Base-by-base conservation (phyloP, 1,140 invertebrate species). In the Eueides isabella region DNA sequence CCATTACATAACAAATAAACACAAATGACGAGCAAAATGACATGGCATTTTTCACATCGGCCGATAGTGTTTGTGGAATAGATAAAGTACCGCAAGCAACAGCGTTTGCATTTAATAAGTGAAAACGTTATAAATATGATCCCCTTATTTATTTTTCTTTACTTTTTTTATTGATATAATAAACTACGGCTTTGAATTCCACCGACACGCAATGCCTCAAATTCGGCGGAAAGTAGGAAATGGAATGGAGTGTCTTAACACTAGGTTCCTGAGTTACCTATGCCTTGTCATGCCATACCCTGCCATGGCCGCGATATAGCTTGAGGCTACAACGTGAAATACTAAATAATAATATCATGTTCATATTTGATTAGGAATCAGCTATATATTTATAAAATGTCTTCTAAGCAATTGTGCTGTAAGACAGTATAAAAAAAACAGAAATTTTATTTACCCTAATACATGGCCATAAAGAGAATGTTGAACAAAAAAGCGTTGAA, bases 1-100 rank as follows among this genome's bases (percentile, higher is more conserved):
- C 9, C 19, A 23, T 23, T 55, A 23, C 19, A 3, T 11, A 23
- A 55, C 7, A 55, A 55, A 55, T 23, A 23, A 55, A 55, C 11
- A 55, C 7, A 55, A 55, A 55, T 55, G 48, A 55, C 48, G 48
- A 55, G 48, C 26, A 26, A 55, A 55, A 55, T 55, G 48, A 55
- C 48, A 23, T 55, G 48, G 48, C 48, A 26, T 55, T 55, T 55
- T 55, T 55, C 3, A 23, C 48, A 55, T 55, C 48, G 26, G 48
- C 26, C 48, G 48, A 23, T 55, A 48, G 41, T 48, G 41, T 48
- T n/a, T 23, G 41, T 48, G 41, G 41, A 48, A 26, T 23, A 55
- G 48, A 55, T 26, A 55, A 55, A 55, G 26, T 26, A 55, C 3
- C 48, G 48, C 3, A 14, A 55, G 48, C 48, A 26, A 55, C 48